Evolutionary conservation across 2,797 vertebrate genomes (phyloP), one percentile per base, ranked within the genome.

Genomic region (Spheniscus humboldti): DNA sequence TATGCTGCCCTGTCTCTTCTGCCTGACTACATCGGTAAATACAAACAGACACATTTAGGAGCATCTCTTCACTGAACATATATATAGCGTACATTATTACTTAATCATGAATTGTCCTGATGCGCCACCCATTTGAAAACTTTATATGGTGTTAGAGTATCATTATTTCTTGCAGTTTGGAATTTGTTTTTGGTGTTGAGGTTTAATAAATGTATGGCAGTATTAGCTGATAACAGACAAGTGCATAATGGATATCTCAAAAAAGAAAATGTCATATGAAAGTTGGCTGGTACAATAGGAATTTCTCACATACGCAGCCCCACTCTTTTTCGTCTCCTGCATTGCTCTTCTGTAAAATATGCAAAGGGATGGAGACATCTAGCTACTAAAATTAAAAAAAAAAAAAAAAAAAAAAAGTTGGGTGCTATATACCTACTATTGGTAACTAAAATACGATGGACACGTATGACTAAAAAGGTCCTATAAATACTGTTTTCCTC

Each of bases 81-180:
- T 4, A n/a, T 1, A 11, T 3, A 69, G 25, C 0, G 0, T 13
- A 60, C 0, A 0, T 66, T 48, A 64, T 39, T 53, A 62, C 30
- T 39, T 88, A 27, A 57, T 48, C 24, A 30, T 48, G 8, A 67
- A 39, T 35, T 81, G 66, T 37, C 60, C 60, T 57, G 27, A 68
- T n/a, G 25, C 4, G 13, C 15, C 35, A 56, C 8, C 10, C 57
- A 66, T 48, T 82, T 68, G 48, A 59, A 95, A 88, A 75, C n/a
- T 83, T 72, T 45, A 3, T 23, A 18, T 24, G 10, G 12, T 69
- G 10, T 25, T 39, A 45, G 9, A 73, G 18, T 33, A 76, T 45
- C 4, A 13, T 64, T 52, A 50, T 72, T 83, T 80, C 16, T 41
- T 76, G 20, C 0, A 7, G n/a, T 57, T 22, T 80, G 31, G 17